Evolutionary conservation across 2,888 invertebrate species (phyloP).

Genomic region (Folsomia manolachei): DNA sequence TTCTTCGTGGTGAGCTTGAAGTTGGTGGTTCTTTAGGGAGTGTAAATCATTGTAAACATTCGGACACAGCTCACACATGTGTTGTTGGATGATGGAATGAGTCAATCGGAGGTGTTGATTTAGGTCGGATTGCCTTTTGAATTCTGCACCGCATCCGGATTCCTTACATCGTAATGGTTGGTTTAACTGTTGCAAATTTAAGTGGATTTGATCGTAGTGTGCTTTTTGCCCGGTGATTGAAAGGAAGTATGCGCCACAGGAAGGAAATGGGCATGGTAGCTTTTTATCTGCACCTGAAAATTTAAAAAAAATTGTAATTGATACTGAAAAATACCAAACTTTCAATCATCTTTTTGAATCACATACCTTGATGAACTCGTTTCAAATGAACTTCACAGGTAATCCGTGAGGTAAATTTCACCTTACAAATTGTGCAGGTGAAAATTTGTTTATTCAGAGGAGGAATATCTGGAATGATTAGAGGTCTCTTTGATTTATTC

Average conservation of each 20-base stretch:
- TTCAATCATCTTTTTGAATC: background rate
- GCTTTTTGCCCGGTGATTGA: background rate
- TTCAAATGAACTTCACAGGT: background rate
- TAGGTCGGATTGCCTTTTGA: background rate
- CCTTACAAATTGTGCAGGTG: background rate
- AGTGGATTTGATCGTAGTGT: background rate
- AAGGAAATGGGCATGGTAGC: background rate
- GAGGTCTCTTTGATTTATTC: background rate
- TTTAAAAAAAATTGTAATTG: too few species aligned
- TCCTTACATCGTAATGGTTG: background rate
- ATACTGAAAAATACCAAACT: background rate
- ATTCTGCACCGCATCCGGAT: background rate
- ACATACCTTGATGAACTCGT: background rate
- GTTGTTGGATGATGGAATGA: background rate
- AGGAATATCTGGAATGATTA: background rate
- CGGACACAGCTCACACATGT: background rate
- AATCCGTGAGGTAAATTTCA: background rate
- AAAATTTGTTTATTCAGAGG: background rate
- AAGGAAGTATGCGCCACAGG: background rate
- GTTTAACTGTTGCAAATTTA: too few species aligned
- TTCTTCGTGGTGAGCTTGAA: background rate
- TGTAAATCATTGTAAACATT: background rate
- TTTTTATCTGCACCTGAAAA: background rate
- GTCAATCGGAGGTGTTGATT: background rate
- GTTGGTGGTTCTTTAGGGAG: background rate